These are phyloP conservation scores for Protodeltote pygarga DNA, from an alignment of 2,888 invertebrate genomes.

Conservation along the genomic window DNA sequence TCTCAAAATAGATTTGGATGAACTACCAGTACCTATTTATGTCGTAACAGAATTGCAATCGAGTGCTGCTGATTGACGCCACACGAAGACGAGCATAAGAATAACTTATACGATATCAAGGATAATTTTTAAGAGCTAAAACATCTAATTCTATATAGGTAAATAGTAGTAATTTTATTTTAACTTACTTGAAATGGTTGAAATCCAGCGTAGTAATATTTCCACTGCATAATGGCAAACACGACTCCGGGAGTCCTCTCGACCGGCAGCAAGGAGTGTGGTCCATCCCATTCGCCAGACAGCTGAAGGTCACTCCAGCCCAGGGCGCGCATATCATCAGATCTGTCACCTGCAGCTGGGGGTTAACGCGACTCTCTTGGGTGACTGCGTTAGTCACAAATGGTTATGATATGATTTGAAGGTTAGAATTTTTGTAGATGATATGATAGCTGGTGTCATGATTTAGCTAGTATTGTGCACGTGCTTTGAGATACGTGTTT, in stretches of 20 bases:
- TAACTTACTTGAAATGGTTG: slow-evolving; percentile 93
- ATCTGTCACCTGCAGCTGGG: slow-evolving; percentile 90
- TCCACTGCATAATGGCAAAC: slow-evolving; percentile 92
- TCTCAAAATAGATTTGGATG: too few species aligned
- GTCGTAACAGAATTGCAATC: too few species aligned
- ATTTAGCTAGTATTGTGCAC: background rate
- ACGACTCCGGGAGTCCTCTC: slow-evolving; percentile 91
- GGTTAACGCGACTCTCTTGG: slow-evolving; percentile 65
- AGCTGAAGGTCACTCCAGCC: slow-evolving; percentile 93
- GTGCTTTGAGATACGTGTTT: too few species aligned
- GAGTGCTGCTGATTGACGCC: too few species aligned
- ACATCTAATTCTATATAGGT: too few species aligned
- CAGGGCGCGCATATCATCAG: slow-evolving; percentile 96
- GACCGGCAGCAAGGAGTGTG: slow-evolving; percentile 93
- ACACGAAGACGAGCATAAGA: too few species aligned
- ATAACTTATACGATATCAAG: too few species aligned
- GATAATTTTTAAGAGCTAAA: too few species aligned
- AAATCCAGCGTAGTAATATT: slow-evolving; percentile 93
- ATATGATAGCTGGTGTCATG: background rate
- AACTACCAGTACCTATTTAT: too few species aligned
- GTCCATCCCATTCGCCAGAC: slow-evolving; percentile 92
- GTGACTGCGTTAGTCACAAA: slow-evolving; percentile 80
- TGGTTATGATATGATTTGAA: slow-evolving; percentile 44
- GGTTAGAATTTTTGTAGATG: slow-evolving; percentile 16
- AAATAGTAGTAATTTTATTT: too few species aligned